Conservation (phyloP, 2,113 vertebrate species). For the Zosterops japonicus region DNA sequence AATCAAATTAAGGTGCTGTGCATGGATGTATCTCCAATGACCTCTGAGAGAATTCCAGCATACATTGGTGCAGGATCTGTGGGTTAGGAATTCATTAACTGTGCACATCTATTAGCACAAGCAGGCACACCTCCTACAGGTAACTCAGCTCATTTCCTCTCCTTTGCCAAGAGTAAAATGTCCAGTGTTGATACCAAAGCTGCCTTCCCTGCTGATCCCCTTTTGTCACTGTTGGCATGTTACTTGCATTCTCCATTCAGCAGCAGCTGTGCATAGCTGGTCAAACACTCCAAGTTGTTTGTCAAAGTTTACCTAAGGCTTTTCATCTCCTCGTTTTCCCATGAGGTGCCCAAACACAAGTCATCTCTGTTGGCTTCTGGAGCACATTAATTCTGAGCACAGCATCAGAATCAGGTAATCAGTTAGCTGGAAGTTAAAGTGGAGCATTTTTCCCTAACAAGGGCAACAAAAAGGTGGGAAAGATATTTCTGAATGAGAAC, state of each 20-base stretch:
- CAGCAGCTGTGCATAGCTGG: constrained; percentile 51
- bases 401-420: constrained; percentile 10
- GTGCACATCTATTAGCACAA: neutral
- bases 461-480: neutral
- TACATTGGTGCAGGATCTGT: neutral
- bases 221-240: neutral
- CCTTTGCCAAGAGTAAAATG: neutral
- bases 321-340: constrained; percentile 35
- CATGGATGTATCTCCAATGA: neutral
- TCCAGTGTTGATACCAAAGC: neutral
- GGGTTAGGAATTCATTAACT: neutral
- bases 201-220: neutral
- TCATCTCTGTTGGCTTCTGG: constrained; percentile 1
- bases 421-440: neutral
- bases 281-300: constrained; percentile 37
- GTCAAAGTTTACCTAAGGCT: constrained; percentile 34
- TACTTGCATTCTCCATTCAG: neutral
- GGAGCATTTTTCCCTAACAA: neutral
- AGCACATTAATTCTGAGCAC: constrained; percentile 39
- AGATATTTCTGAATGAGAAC: neutral
- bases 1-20: neutral
- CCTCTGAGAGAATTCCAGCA: neutral
- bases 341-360: constrained; percentile 31
- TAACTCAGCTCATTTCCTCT: neutral
- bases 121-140: constrained; percentile 47